Conservation (phyloP, 37 sponge, comb jelly and placozoan species). For the Diacarnus erythraeanus region DNA sequence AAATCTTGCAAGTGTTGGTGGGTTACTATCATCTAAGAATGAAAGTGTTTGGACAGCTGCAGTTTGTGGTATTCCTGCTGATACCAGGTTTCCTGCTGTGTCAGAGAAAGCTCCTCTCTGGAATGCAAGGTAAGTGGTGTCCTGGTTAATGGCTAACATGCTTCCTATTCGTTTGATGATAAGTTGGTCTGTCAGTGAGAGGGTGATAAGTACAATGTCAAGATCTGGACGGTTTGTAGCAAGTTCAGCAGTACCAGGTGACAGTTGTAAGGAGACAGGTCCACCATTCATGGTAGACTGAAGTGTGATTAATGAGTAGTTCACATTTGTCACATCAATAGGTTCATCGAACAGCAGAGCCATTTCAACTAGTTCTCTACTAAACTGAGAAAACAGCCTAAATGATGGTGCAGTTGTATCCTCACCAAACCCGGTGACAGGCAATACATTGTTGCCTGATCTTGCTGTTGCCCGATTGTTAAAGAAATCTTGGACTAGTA, state of each 20-base stretch:
- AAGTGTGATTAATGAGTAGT: conserved; percentile 71
- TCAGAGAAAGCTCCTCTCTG: conserved; percentile 64
- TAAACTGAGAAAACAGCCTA: conserved; percentile 50
- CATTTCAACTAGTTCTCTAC: conserved; percentile 44
- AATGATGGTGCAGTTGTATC: conserved; percentile 76
- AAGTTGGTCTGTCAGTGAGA: conserved; percentile 69
- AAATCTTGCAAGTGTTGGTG: conserved; percentile 72
- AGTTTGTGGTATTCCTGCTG: conserved; percentile 33
- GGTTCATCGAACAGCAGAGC: conserved; percentile 81
- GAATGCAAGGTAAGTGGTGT: conserved; percentile 67
- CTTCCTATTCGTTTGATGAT: conserved; percentile 40
- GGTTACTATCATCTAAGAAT: conserved; percentile 44
- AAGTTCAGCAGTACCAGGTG: conserved; percentile 46
- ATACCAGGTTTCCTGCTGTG: conserved; percentile 63
- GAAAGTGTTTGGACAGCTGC: conserved; percentile 2
- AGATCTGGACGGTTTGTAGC: conserved; percentile 23
- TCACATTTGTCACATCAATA: conserved; percentile 57
- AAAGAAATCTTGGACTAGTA: conserved; percentile 64
- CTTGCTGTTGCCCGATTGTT: conserved; percentile 60
- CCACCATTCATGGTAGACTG: conserved; percentile 39
- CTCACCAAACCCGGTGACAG: conserved; percentile 50
- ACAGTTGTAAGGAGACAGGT: conserved; percentile 41
- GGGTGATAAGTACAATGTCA: conserved; percentile 42
- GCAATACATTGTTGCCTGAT: conserved; percentile 68
- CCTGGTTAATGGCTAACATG: conserved; percentile 50